These are phyloP conservation scores for Erebia aethiops DNA, from an alignment of 2,888 invertebrate species.

Conservation along the genomic window DNA sequence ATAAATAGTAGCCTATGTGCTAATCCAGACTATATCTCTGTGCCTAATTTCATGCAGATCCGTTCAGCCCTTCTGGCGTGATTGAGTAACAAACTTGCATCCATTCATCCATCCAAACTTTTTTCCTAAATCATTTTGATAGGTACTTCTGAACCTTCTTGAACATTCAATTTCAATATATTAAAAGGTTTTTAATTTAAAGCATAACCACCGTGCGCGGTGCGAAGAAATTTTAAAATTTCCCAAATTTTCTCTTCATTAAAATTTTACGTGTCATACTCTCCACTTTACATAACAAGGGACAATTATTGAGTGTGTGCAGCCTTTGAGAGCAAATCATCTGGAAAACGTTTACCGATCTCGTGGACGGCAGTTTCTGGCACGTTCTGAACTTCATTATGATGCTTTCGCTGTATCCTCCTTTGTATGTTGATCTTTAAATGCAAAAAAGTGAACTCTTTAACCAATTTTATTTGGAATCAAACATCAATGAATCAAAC, in stretches of 20 bases:
- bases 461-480: too few relatives aligned
- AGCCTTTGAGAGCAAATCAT: conserved; percentile 26
- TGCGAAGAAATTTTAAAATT: neutral
- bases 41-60: too few relatives aligned
- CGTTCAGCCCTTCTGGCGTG: too few relatives aligned
- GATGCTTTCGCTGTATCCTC: neutral
- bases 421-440: neutral
- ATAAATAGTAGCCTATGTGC: too few relatives aligned
- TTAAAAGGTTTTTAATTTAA: neutral
- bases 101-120: too few relatives aligned
- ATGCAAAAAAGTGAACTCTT: neutral
- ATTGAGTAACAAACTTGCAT: too few relatives aligned
- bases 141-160: too few relatives aligned
- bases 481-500: too few relatives aligned
- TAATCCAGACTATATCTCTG: too few relatives aligned
- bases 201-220: neutral
- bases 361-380: conserved; percentile 14
- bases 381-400: conserved; percentile 17
- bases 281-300: conserved; percentile 21
- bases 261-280: conserved; percentile 18
- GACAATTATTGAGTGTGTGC: conserved; percentile 25
- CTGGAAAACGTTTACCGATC: conserved; percentile 25
- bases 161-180: neutral
- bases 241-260: conserved; percentile 7
- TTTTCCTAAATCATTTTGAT: too few relatives aligned